Base-by-base conservation (phyloP, 2,797 vertebrate genomes). In the Acridotheres tristis region DNA sequence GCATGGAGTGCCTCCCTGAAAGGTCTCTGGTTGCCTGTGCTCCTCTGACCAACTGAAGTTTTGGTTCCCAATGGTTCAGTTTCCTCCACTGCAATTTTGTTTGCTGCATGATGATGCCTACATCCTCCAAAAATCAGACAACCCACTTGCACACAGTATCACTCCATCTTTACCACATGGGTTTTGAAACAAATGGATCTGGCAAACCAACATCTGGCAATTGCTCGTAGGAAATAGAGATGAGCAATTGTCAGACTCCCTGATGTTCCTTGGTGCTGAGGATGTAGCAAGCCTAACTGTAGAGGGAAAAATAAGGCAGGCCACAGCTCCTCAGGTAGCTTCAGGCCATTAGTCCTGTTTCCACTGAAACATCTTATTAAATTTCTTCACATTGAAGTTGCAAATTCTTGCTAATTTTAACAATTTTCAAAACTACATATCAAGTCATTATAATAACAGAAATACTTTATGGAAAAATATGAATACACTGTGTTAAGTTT, bases 31-130 rank as follows among this genome's bases (percentile, higher is more conserved):
- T 67, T 22, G 27, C 1, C 1, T 8, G 11, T 48, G 17, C 7
- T 51, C 21, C 32, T 34, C 59, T 26, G 26, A 63, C 12, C 30
- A 26, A 1, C 22, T 19, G 16, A 62, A 11, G 8, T 26, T 84
- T 71, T 71, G 29, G 3, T 4, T 21, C 10, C 3, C 9, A 29
- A 5, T 27, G 5, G 14, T 45, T 51, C 17, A 0, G 2, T 72
- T 75, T 75, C 26, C 11, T 25, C 14, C 32, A 9, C 7, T 9
- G 10, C 15, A 32, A 5, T 45, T 91, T 62, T 12, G 18, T 81
- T 67, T 74, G 17, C 42, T 22, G 53, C 18, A 45, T 3, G 1
- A 40, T 54, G n/a, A 54, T 6, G 32, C 10, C 9, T 40, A 16
- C 7, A 27, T 22, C 25, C 13, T 27, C 26, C 15, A 50, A 45